Percentiles rank a stretch among this genome's conserved stretches.
Evolutionary conservation across 1,140 invertebrate species (phyloP).

Genomic region (Drosophila pruinosa): DNA sequence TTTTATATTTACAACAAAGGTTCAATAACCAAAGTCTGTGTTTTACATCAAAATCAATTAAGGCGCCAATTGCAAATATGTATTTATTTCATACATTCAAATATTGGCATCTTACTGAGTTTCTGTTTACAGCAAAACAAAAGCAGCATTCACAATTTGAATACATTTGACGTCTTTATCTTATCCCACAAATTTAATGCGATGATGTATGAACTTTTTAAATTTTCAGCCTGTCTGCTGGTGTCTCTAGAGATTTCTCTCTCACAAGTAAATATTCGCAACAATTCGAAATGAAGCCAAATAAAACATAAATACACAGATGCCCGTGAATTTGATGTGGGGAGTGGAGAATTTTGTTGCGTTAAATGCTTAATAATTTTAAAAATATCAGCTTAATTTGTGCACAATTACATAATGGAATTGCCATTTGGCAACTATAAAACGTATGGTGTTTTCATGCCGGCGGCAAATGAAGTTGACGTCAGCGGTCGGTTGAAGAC

Average conservation of each 20-base stretch:
- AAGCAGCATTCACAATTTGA: slow-evolving; percentile 1
- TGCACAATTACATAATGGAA: background rate
- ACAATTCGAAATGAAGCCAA: slow-evolving; percentile 2
- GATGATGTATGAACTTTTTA: slow-evolving; percentile 81
- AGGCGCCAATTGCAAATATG: slow-evolving; percentile 73
- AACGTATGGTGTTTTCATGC: background rate
- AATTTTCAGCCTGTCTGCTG: slow-evolving; percentile 40
- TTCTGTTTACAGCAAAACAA: slow-evolving; percentile 25
- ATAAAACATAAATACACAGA: slow-evolving; percentile 9
- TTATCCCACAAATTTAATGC: slow-evolving; percentile 79
- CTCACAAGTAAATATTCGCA: slow-evolving; percentile 14
- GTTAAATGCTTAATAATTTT: background rate
- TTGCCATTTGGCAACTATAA: background rate
- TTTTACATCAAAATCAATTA: slow-evolving; percentile 76
- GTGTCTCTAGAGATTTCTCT: slow-evolving; percentile 7
- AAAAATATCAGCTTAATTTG: background rate
- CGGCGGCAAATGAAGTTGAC: slow-evolving; percentile 3
- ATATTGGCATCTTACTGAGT: slow-evolving; percentile 27
- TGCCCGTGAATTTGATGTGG: slow-evolving; percentile 1
- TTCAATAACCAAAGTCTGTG: slow-evolving; percentile 72
- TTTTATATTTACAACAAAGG: slow-evolving; percentile 37
- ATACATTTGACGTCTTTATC: slow-evolving; percentile 78
- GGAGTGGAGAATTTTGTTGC: background rate
- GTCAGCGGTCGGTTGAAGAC: background rate
- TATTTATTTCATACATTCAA: slow-evolving; percentile 48